Evolutionary conservation across 2,113 vertebrate genomes (phyloP).

Genomic region (Nycticorax nycticorax): DNA sequence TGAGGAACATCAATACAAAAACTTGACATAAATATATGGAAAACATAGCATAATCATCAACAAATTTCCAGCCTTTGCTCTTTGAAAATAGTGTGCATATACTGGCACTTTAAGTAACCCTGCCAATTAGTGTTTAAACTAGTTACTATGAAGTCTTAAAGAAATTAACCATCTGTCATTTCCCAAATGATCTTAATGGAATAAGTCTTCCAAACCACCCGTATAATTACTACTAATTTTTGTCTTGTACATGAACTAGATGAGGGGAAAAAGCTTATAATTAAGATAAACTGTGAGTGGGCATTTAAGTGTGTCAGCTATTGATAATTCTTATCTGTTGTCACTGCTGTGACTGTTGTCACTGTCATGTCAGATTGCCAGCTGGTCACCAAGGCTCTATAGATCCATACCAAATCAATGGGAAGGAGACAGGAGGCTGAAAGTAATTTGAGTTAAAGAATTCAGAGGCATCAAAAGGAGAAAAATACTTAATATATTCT

Average conservation of each 20-base stretch:
- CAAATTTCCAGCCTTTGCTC: not conserved
- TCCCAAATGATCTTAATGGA: not conserved
- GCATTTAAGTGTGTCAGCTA: not conserved
- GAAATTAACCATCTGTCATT: conserved; percentile 30
- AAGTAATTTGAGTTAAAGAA: not conserved
- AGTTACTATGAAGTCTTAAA: conserved; percentile 10
- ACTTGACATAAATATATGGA: not conserved
- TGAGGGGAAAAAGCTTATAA: not conserved
- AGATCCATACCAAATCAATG: not conserved
- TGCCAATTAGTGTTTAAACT: conserved; percentile 25
- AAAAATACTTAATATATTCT: not conserved
- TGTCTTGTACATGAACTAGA: not conserved
- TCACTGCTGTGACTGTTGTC: not conserved
- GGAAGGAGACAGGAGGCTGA: not conserved
- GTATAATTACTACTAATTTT: conserved; percentile 17
- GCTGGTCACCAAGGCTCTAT: not conserved
- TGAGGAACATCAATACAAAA: not conserved
- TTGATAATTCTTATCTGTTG: not conserved
- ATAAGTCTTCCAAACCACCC: not conserved
- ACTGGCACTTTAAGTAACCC: not conserved
- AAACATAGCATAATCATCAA: not conserved
- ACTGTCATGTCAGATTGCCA: not conserved
- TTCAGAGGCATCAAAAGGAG: not conserved
- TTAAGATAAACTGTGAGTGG: not conserved
- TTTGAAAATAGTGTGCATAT: not conserved